Base-by-base conservation (phyloP, 2,888 invertebrate species). In the Drosophila neonasuta region DNA sequence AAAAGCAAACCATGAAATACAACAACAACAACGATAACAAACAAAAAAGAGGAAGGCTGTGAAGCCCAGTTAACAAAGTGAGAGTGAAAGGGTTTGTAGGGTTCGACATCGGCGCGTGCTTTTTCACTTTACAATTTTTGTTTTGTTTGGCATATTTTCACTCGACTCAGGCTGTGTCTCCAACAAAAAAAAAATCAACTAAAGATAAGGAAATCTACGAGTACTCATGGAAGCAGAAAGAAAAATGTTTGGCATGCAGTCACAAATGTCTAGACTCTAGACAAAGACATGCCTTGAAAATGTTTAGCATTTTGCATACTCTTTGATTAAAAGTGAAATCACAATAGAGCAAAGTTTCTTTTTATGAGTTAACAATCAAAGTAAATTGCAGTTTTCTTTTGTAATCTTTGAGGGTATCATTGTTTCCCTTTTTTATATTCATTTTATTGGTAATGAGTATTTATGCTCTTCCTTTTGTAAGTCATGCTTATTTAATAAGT, bases 1-100 rank as follows among this genome's bases (percentile, higher is more conserved):
- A 65, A 79, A 85, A 56, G 50, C 74, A 77, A 77, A 51, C 52
- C 59, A 57, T 74, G 51, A 59, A 44, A 63, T 55, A 15, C 36
- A 67, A 57, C 55, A 57, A 54, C 24, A 24, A 24, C 4, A 24
- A 20, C 20, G 2, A 20, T 20, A 4, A 20, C 20, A 24, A 24
- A 6, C 24, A 24, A 57, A 48, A 20, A 46, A 58, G 20, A 50
- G 11, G 6, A 36, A 24, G 51, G 57, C 42, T 51, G 30, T 59
- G 61, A 36, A 61, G 44, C 34, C 11, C 48, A 60, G 54, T 57
- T 48, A 8, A 13, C 63, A 44, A 60, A 78, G 49, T 74, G 63
- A 74, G 69, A 74, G 73, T 74, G 69, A 74, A 68, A 62, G 58
- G 58, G 11, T 36, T 36, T 67, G 30, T 34, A 39, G 68, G 60